Percentiles rank a stretch among this genome's conserved stretches.
phyloP scores from a whole-genome alignment of 2,113 vertebrate species.

The Hyla sarda region DNA sequence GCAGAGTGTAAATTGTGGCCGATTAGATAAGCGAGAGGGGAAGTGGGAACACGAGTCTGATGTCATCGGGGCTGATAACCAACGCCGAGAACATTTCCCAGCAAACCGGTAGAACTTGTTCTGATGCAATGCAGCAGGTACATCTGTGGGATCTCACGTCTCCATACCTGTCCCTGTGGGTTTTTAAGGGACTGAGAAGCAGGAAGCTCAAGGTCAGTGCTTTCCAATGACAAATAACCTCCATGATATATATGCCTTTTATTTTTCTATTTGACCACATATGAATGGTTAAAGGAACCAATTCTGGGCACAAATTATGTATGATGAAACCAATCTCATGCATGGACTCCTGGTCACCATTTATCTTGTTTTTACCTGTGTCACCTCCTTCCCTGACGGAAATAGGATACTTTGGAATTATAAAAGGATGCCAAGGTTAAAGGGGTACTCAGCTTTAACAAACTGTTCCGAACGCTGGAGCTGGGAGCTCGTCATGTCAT shows the following conservation, averaged over 20 bases:
- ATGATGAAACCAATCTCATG: background rate
- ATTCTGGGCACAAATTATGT: too few species aligned
- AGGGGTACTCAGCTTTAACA: too few species aligned
- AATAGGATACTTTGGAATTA: too few species aligned
- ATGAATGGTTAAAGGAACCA: too few species aligned
- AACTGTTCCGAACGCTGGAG: too few species aligned
- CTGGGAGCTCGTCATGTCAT: too few species aligned
- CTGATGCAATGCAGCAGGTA: background rate
- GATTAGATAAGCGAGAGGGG: conserved; percentile 15
- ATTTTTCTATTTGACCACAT: too few species aligned
- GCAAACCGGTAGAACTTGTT: conserved; percentile 2
- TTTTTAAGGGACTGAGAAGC: background rate
- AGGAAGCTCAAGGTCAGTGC: background rate
- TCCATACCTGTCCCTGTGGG: background rate
- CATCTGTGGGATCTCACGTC: background rate
- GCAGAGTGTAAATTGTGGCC: background rate
- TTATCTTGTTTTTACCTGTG: too few species aligned
- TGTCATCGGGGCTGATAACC: conserved; percentile 40
- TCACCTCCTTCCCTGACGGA: too few species aligned
- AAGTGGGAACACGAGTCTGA: conserved; percentile 37
- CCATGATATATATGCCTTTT: too few species aligned
- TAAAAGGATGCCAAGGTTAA: too few species aligned
- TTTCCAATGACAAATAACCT: background rate
- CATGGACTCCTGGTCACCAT: background rate
- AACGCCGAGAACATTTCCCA: background rate